A percentile compares a stretch with the other conserved stretches of the same genome.
phyloP scores from a whole-genome alignment of 2,888 invertebrate species.

The Steromphala cineraria region DNA sequence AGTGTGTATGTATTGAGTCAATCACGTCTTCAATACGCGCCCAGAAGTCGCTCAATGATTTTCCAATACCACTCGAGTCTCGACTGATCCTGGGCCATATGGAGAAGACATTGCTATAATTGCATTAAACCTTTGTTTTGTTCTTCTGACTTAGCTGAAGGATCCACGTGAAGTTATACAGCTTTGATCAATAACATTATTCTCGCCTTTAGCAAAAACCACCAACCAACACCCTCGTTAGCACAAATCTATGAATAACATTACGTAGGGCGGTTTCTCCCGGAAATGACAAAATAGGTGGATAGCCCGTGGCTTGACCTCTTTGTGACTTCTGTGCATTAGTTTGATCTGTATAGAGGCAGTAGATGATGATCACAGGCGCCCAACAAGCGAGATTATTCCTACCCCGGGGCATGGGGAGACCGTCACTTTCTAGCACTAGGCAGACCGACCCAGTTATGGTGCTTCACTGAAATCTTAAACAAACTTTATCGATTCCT shows the following conservation, averaged over 20 bases:
- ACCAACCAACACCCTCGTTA: background rate
- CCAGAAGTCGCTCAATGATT: background rate
- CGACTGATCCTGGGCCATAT: too few relatives aligned
- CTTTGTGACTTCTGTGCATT: too few relatives aligned
- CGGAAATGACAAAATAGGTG: background rate
- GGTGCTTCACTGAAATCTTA: too few relatives aligned
- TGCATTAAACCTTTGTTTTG: background rate
- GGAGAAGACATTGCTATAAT: background rate
- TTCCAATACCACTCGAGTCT: background rate
- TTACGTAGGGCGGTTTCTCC: background rate
- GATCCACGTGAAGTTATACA: background rate
- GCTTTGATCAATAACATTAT: background rate
- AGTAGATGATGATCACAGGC: too few relatives aligned
- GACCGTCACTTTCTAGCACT: too few relatives aligned
- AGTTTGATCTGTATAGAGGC: too few relatives aligned
- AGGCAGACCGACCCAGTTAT: too few relatives aligned
- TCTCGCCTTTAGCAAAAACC: background rate
- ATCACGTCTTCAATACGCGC: background rate
- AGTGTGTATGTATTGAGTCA: background rate
- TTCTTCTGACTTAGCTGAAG: background rate
- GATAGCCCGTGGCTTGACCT: background rate
- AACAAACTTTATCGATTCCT: too few relatives aligned
- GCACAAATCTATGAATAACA: conserved; percentile 2
- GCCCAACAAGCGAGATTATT: too few relatives aligned
- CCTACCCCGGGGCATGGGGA: too few relatives aligned